Percentiles rank a stretch among this genome's conserved stretches.
Conservation (phyloP, 2,888 invertebrate genomes). For the Monochamus alternatus region DNA sequence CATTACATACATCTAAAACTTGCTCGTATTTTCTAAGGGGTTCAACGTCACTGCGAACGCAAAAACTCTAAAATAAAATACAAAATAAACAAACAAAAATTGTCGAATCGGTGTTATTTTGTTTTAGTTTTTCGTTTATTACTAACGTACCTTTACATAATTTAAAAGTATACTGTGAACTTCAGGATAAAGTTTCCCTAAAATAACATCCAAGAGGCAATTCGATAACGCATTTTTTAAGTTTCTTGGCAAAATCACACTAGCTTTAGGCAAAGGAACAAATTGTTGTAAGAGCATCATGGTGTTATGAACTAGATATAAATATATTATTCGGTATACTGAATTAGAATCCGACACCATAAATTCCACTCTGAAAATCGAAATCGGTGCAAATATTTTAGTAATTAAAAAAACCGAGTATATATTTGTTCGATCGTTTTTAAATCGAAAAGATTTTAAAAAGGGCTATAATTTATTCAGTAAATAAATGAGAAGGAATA, state of each 20-base stretch:
- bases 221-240: slow-evolving; percentile 69
- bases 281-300: slow-evolving; percentile 67
- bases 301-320: slow-evolving; percentile 70
- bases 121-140: neutral
- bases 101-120: neutral
- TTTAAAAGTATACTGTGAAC: slow-evolving; percentile 69
- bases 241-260: slow-evolving; percentile 69
- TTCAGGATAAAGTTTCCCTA: slow-evolving; percentile 70
- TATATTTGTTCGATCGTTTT: no score
- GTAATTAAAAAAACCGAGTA: no score
- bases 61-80: slow-evolving; percentile 67
- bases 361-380: slow-evolving; percentile 64
- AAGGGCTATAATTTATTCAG: no score
- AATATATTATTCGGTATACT: slow-evolving; percentile 68
- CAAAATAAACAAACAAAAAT: neutral
- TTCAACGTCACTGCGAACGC: slow-evolving; percentile 64
- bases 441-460: no score
- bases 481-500: no score
- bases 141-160: slow-evolving; percentile 68
- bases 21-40: slow-evolving; percentile 69
- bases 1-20: slow-evolving; percentile 68
- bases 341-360: slow-evolving; percentile 61
- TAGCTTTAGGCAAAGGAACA: slow-evolving; percentile 69
- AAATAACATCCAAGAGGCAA: slow-evolving; percentile 70
- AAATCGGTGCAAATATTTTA: slow-evolving; percentile 31